Evolutionary conservation across 2,888 invertebrate species (phyloP).

Genomic region (Clepsis dumicolana): DNA sequence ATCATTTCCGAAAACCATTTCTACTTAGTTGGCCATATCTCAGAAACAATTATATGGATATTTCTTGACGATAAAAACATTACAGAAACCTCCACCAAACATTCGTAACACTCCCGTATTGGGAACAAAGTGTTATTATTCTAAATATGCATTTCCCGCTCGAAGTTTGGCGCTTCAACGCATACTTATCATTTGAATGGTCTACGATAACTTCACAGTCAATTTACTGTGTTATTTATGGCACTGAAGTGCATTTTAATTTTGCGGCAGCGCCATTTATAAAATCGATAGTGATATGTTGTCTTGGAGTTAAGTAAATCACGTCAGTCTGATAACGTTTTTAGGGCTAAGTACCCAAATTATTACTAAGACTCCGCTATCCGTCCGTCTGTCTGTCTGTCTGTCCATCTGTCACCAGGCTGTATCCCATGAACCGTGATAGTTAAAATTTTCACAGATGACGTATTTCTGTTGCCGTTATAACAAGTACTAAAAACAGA

Average conservation of each 20-base stretch:
- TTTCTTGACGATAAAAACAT: neutral
- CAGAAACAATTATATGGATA: too few species aligned
- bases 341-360: too few species aligned
- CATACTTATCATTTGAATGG: conserved; percentile 49
- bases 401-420: too few species aligned
- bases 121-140: conserved; percentile 38
- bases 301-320: conserved; percentile 29
- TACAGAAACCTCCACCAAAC: neutral
- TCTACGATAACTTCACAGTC: conserved; percentile 54
- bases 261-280: conserved; percentile 47
- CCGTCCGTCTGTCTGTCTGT: too few species aligned
- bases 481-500: too few species aligned
- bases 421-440: too few species aligned
- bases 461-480: too few species aligned
- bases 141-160: conserved; percentile 43
- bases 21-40: too few species aligned
- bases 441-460: too few species aligned
- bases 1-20: too few species aligned
- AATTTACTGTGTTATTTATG: conserved; percentile 53
- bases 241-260: conserved; percentile 47
- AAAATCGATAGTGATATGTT: conserved; percentile 47
- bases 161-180: conserved; percentile 46
- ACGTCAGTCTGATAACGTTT: neutral
- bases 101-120: neutral
- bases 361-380: too few species aligned